phyloP scores from a whole-genome alignment of 2,888 invertebrate species.

The Caenorhabditis drosophilae region DNA sequence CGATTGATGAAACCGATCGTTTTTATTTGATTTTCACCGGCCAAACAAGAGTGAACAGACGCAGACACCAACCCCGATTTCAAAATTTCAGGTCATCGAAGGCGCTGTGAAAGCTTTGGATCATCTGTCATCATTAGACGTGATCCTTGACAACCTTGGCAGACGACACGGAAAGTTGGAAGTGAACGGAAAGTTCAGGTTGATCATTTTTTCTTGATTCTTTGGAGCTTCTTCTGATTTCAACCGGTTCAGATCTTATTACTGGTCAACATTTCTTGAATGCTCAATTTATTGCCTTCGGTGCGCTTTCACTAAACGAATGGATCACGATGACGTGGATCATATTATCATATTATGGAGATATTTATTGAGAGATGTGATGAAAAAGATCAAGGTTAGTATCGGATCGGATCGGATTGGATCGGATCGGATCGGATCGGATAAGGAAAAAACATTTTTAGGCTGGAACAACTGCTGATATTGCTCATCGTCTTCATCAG shows the following conservation, averaged over 20 bases:
- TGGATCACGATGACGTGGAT: conserved; percentile 53
- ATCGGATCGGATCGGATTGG: background rate
- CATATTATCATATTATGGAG: conserved; percentile 57
- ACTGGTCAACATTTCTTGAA: conserved; percentile 62
- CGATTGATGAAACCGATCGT: background rate
- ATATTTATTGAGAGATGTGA: conserved; percentile 55
- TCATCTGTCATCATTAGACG: conserved; percentile 48
- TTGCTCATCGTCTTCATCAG: conserved; percentile 49
- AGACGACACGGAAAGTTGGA: conserved; percentile 63
- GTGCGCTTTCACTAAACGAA: conserved; percentile 35
- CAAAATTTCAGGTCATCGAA: conserved; percentile 56
- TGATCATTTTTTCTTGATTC: background rate
- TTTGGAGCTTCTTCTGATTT: background rate
- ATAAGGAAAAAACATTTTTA: conserved; percentile 20
- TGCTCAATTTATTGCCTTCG: conserved; percentile 58
- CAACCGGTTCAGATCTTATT: conserved; percentile 57
- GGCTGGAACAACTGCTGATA: conserved; percentile 57
- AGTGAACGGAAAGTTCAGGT: conserved; percentile 50
- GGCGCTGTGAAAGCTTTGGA: conserved; percentile 54
- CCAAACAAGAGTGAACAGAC: no score
- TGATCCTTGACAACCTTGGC: conserved; percentile 61
- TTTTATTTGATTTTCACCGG: no score
- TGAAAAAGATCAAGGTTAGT: conserved; percentile 59
- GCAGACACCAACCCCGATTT: background rate
- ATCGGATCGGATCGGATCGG: background rate